Percentiles rank a stretch among this genome's conserved stretches.
Conservation (phyloP, 2,797 vertebrate genomes). For the Champsocephalus esox region DNA sequence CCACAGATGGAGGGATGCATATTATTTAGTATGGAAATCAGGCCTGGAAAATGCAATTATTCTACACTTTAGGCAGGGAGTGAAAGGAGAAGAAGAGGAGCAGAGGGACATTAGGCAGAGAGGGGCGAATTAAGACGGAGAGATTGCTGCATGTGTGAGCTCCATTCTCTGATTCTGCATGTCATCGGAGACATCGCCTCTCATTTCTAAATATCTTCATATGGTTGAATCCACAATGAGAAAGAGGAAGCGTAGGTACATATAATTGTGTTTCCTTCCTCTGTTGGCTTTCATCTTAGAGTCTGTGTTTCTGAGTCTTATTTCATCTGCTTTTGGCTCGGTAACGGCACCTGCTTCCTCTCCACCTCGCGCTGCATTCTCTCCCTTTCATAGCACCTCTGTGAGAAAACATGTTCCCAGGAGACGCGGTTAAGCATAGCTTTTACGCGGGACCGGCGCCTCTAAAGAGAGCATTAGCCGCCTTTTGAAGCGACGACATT, state of each 20-base stretch:
- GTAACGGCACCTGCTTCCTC: conserved; percentile 56
- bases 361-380: background rate
- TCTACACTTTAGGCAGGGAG: conserved; percentile 55
- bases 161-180: conserved; percentile 29
- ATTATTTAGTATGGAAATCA: conserved; percentile 78
- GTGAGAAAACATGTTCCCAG: conserved; percentile 43
- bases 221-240: conserved; percentile 10
- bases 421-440: conserved; percentile 55
- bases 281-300: conserved; percentile 22
- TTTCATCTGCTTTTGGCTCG: conserved; percentile 38
- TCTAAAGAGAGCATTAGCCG: conserved; percentile 68
- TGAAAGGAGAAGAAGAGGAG: conserved; percentile 54
- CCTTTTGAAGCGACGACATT: conserved; percentile 65
- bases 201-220: conserved; percentile 18
- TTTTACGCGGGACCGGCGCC: conserved; percentile 55
- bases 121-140: conserved; percentile 42
- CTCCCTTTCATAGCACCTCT: conserved; percentile 35
- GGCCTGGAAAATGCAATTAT: conserved; percentile 71
- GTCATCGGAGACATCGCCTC: conserved; percentile 8
- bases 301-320: conserved; percentile 6
- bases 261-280: conserved; percentile 4
- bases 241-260: background rate
- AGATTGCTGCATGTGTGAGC: conserved; percentile 34
- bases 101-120: conserved; percentile 48
- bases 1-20: conserved; percentile 56